phyloP scores from a whole-genome alignment of 2,888 invertebrate genomes.

The Buathra laborator region DNA sequence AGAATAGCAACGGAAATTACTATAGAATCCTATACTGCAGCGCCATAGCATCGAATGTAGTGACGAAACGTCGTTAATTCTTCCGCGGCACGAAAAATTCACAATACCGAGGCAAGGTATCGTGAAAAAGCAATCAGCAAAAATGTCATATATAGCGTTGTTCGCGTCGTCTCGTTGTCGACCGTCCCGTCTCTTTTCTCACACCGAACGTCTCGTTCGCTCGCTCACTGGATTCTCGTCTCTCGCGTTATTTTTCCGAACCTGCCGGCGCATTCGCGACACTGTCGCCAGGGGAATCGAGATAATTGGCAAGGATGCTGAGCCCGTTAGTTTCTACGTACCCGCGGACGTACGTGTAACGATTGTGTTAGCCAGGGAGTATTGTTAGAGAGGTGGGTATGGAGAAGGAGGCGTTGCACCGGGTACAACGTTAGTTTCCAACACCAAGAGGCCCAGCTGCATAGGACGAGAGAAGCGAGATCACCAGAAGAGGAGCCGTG shows the following conservation, averaged over 20 bases:
- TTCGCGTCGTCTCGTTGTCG: background rate
- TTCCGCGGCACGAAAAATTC: background rate
- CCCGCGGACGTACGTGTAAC: conserved; percentile 66
- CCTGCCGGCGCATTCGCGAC: conserved; percentile 9
- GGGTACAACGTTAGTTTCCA: conserved; percentile 27
- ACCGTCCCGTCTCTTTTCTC: background rate
- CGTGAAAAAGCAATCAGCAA: conserved; percentile 39
- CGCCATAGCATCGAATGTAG: too few relatives aligned
- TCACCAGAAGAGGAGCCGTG: conserved; percentile 15
- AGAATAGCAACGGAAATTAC: background rate
- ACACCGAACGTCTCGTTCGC: background rate
- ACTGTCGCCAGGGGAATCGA: conserved; percentile 53
- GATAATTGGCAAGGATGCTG: conserved; percentile 70
- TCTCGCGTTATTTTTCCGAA: conserved; percentile 14
- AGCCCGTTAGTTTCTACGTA: conserved; percentile 63
- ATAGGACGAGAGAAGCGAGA: conserved; percentile 2
- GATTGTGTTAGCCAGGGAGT: conserved; percentile 55
- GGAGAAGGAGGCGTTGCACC: conserved; percentile 7
- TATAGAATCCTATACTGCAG: background rate
- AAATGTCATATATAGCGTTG: conserved; percentile 19
- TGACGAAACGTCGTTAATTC: background rate
- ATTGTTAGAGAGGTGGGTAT: conserved; percentile 49
- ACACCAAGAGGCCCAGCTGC: conserved; percentile 52
- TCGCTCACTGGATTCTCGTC: background rate
- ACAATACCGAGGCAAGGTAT: background rate